Percentiles rank a stretch among this genome's conserved stretches.
These are phyloP conservation scores for Orientallactaga sibirica DNA, from an alignment of 2,797 vertebrate genomes.

Conservation along the genomic window DNA sequence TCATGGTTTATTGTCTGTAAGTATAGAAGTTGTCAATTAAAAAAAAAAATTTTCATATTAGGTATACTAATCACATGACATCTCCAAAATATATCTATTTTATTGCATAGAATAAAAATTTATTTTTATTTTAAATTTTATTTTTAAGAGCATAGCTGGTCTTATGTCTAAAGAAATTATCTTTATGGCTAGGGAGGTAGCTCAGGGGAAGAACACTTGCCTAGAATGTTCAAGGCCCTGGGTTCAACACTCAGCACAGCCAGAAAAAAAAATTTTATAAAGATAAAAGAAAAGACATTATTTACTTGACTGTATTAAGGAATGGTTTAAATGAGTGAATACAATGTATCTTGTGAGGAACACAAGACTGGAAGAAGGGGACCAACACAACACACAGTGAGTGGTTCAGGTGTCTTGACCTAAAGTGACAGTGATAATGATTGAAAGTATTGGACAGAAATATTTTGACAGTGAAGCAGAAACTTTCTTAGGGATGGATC, in stretches of 20 bases:
- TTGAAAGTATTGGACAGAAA: not conserved
- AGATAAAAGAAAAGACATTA: slow-evolving; percentile 38
- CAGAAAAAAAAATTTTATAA: not conserved
- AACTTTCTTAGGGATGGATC: not conserved
- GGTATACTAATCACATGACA: slow-evolving; percentile 12
- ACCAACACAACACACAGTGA: not conserved
- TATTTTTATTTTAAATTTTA: not conserved
- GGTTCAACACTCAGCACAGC: no score
- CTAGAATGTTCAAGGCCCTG: no score
- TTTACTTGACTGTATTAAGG: slow-evolving; percentile 30
- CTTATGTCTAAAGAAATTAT: slow-evolving; percentile 39
- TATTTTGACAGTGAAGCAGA: slow-evolving; percentile 4
- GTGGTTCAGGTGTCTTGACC: not conserved
- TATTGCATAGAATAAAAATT: slow-evolving; percentile 43
- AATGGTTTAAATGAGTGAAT: not conserved
- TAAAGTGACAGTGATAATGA: not conserved
- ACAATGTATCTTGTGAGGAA: not conserved
- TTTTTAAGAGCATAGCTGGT: not conserved
- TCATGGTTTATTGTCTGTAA: no score
- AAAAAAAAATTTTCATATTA: slow-evolving; percentile 57
- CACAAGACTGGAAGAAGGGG: not conserved
- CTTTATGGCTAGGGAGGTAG: not conserved
- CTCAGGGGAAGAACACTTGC: no score
- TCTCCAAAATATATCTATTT: not conserved
- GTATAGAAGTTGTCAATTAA: no score